A percentile compares a stretch with the other conserved stretches of the same genome.
phyloP scores from a whole-genome alignment of 2,797 vertebrate species.

The Macroramphosus scolopax region DNA sequence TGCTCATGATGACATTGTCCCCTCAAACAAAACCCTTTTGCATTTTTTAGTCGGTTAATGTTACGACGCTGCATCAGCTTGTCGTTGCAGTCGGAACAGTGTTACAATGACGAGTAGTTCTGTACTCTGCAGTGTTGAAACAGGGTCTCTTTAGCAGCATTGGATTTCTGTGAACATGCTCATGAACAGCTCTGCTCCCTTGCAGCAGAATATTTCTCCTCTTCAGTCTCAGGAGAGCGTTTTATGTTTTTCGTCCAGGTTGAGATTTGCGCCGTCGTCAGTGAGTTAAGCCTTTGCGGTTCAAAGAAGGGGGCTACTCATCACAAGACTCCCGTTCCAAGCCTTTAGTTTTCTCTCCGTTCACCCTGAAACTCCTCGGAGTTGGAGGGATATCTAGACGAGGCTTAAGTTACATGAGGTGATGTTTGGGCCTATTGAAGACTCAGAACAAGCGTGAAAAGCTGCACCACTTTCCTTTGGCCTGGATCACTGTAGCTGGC shows the following conservation, averaged over 20 bases:
- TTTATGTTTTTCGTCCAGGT: constrained; percentile 12
- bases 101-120: constrained; percentile 24
- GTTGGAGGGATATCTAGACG: constrained; percentile 34
- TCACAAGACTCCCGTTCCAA: constrained; percentile 5
- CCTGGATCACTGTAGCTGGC: constrained; percentile 68
- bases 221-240: too few relatives aligned
- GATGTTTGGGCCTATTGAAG: constrained; percentile 36
- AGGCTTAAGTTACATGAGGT: constrained; percentile 57
- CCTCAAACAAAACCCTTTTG: neutral
- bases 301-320: too few relatives aligned
- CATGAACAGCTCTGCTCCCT: constrained; percentile 24
- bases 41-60: too few relatives aligned
- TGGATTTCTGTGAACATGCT: constrained; percentile 44
- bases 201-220: constrained; percentile 14
- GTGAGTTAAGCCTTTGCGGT: constrained; percentile 34
- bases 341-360: constrained; percentile 1
- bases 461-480: constrained; percentile 11
- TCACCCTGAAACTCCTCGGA: constrained; percentile 26
- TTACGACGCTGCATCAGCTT: too few relatives aligned
- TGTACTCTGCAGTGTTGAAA: constrained; percentile 42
- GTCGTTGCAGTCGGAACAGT: constrained; percentile 21
- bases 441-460: constrained; percentile 22
- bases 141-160: constrained; percentile 54
- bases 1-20: constrained; percentile 10
- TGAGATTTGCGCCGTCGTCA: constrained; percentile 28